These are phyloP conservation scores for Agrypnia vestita DNA, from an alignment of 1,140 invertebrate species.

Conservation along the genomic window DNA sequence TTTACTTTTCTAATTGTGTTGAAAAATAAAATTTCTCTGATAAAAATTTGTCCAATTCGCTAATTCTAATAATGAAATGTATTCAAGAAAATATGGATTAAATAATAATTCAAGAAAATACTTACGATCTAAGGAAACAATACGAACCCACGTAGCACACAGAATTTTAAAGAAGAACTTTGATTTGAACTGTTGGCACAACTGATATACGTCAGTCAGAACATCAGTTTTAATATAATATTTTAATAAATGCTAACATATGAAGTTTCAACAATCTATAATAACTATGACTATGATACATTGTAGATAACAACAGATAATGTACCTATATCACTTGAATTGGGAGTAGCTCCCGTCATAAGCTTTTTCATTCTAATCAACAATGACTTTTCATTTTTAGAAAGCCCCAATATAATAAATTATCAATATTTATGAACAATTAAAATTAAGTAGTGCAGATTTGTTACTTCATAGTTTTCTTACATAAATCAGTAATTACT, in stretches of 20 bases:
- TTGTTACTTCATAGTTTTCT: neutral
- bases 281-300: constrained; percentile 48
- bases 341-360: constrained; percentile 60
- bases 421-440: constrained; percentile 10
- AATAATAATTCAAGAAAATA: too few relatives aligned
- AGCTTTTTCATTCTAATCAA: constrained; percentile 55
- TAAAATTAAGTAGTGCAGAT: neutral
- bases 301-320: constrained; percentile 56
- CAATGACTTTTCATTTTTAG: constrained; percentile 45
- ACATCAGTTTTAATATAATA: constrained; percentile 37
- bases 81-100: too few relatives aligned
- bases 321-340: constrained; percentile 59
- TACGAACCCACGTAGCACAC: too few relatives aligned
- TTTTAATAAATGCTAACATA: constrained; percentile 45
- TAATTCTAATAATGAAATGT: too few relatives aligned
- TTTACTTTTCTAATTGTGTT: too few relatives aligned
- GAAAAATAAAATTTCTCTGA: too few relatives aligned
- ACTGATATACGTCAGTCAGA: constrained; percentile 25
- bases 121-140: too few relatives aligned
- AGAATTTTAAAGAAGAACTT: too few relatives aligned
- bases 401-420: constrained; percentile 23
- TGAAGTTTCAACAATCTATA: constrained; percentile 58
- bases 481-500: too few relatives aligned
- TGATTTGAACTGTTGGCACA: constrained; percentile 32
- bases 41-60: too few relatives aligned